A percentile compares a stretch with the other conserved stretches of the same genome.
These are phyloP conservation scores for Embidobia sp. DNA, from an alignment of 2,888 invertebrate genomes.

Conservation along the genomic window DNA sequence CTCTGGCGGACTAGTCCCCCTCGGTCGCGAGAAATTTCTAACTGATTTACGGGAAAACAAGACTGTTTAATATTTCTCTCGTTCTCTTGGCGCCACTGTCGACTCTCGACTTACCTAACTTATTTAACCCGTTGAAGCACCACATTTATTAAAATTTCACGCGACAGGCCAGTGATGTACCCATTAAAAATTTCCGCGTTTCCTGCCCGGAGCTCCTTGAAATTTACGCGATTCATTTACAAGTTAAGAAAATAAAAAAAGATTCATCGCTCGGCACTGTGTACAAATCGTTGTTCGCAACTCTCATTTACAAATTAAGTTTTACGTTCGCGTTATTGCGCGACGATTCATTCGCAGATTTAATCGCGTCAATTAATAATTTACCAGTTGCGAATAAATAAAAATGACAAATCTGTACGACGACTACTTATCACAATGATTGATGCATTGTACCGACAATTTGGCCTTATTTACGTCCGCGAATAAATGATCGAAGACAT, in stretches of 20 bases:
- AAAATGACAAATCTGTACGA: not conserved
- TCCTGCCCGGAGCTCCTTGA: conserved; percentile 60
- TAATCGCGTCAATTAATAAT: conserved; percentile 10
- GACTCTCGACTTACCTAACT: conserved; percentile 71
- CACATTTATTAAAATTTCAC: conserved; percentile 72
- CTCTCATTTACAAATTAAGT: conserved; percentile 56
- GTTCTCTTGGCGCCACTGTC: conserved; percentile 76
- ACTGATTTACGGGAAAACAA: conserved; percentile 81
- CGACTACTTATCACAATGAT: not conserved
- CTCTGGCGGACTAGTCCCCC: conserved; percentile 69
- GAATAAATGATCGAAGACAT: not conserved
- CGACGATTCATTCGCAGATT: conserved; percentile 6
- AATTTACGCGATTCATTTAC: conserved; percentile 65
- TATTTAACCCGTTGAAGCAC: conserved; percentile 68
- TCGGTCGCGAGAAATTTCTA: conserved; percentile 76
- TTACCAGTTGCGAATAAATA: too few relatives aligned
- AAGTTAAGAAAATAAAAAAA: conserved; percentile 61
- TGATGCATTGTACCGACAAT: conserved; percentile 12
- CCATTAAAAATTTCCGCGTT: conserved; percentile 65
- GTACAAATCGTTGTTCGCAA: conserved; percentile 46
- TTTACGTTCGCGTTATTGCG: conserved; percentile 27
- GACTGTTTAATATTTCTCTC: conserved; percentile 80
- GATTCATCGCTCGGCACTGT: conserved; percentile 44
- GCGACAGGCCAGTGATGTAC: conserved; percentile 68
- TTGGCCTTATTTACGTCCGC: conserved; percentile 14